Evolutionary conservation across 2,888 invertebrate species (phyloP), one percentile per base, ranked within the genome.

Genomic region (Nomada ferruginata): DNA sequence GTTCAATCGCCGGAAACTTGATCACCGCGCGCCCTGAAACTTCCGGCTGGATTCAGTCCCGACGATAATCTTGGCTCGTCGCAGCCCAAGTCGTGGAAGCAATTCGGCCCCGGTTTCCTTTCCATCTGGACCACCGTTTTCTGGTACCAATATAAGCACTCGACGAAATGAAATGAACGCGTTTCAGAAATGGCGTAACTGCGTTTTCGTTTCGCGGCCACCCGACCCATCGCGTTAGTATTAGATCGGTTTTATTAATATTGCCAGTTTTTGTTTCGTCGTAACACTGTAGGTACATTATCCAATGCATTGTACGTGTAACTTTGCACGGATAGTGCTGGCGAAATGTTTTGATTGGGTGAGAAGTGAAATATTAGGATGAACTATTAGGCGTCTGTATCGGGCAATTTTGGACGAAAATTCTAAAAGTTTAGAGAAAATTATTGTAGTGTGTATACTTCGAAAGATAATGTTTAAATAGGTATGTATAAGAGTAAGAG

Each of bases 231-330:
- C 36, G 11, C 57, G 63, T 23, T 36, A 36, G 36, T 36, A 36
- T 36, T 77, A 65, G 55, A 71, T 69, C 52, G 53, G 29, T 76
- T 87, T 83, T 85, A 80, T 85, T 75, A 83, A 85, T 83, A 86
- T 86, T 83, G 83, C 86, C 85, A 87, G 83, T 86, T 86, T 85
- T 85, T 76, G 85, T 86, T 83, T 79, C 79, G 76, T 78, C 71
- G 50, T 64, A 70, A 68, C 70, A 60, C 5, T 29, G 29, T 36
- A 1, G 23, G 23, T 23, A 18, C 59, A 42, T 18, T 36, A 3
- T 55, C 47, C 36, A 66, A 18, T 50, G 65, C 60, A 50, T 65
- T 36, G 50, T 42, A 26, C 26, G 26, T 26, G 42, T 29, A 5
- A 29, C 29, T 29, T 29, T 29, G 29, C 7, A 29, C 29, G 29